Conservation (phyloP, 2,797 vertebrate species). For the Todus mexicanus region DNA sequence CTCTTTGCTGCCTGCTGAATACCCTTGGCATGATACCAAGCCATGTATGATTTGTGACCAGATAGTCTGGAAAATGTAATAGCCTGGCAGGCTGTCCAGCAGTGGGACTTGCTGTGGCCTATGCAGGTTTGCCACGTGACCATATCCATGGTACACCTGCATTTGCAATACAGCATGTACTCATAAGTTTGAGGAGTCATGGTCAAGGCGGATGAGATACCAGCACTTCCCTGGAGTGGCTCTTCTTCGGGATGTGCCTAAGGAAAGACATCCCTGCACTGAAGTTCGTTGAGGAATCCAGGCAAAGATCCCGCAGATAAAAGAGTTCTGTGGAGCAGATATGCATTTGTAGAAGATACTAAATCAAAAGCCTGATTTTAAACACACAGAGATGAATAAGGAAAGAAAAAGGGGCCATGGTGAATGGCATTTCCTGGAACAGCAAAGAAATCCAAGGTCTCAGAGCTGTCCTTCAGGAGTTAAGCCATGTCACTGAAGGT, state of each 20-base stretch:
- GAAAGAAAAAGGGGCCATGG: not conserved
- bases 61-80: not conserved
- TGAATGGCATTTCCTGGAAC: not conserved
- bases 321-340: not conserved
- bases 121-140: not conserved
- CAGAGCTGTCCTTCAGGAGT: not conserved
- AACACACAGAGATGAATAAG: not conserved
- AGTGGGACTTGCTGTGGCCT: rapidly evolving
- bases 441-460: not conserved
- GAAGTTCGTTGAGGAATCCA: not conserved
- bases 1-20: not conserved
- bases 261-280: not conserved
- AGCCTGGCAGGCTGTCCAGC: not conserved
- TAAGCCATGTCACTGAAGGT: not conserved
- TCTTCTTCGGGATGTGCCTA: not conserved
- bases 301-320: not conserved
- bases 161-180: not conserved
- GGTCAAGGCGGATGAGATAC: not conserved
- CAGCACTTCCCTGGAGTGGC: not conserved
- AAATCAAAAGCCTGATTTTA: not conserved
- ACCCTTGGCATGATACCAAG: not conserved
- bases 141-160: not conserved
- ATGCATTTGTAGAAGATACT: not conserved
- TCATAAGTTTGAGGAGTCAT: not conserved
- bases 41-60: not conserved